Conservation (phyloP, 2,888 invertebrate genomes). For the Cerastis rubricosa region DNA sequence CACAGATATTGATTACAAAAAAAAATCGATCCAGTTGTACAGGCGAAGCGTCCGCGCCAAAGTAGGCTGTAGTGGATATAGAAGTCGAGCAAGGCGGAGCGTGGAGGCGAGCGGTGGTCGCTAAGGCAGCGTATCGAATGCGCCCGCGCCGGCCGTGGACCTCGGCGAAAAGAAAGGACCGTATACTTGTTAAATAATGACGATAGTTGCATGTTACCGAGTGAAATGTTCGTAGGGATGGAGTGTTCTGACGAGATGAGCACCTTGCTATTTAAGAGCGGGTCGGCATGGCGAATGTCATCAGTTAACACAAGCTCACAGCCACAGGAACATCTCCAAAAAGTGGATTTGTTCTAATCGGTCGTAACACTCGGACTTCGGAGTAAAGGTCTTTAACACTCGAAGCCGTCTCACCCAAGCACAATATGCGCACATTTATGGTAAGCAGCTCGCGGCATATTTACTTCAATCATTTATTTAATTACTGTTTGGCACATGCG, state of each 20-base stretch:
- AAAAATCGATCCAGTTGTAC: slow-evolving; percentile 52
- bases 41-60: slow-evolving; percentile 62
- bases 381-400: slow-evolving; percentile 76
- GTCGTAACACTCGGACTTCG: slow-evolving; percentile 66
- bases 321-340: slow-evolving; percentile 86
- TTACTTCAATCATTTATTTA: slow-evolving; percentile 54
- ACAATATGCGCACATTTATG: slow-evolving; percentile 89
- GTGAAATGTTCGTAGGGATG: slow-evolving; percentile 90
- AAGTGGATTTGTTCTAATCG: slow-evolving; percentile 77
- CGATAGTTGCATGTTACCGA: slow-evolving; percentile 87
- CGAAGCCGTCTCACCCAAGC: slow-evolving; percentile 75
- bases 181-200: slow-evolving; percentile 89
- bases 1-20: slow-evolving; percentile 66
- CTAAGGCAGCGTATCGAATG: slow-evolving; percentile 87
- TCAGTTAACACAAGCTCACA: slow-evolving; percentile 88
- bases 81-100: slow-evolving; percentile 57
- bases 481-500: slow-evolving; percentile 82
- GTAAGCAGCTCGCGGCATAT: slow-evolving; percentile 83
- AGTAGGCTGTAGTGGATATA: slow-evolving; percentile 70
- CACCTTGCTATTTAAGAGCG: slow-evolving; percentile 90
- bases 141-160: slow-evolving; percentile 75
- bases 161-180: slow-evolving; percentile 89
- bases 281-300: slow-evolving; percentile 88
- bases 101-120: slow-evolving; percentile 78
- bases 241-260: slow-evolving; percentile 89